Conservation (phyloP, 2,113 vertebrate species). For the Solea solea region DNA sequence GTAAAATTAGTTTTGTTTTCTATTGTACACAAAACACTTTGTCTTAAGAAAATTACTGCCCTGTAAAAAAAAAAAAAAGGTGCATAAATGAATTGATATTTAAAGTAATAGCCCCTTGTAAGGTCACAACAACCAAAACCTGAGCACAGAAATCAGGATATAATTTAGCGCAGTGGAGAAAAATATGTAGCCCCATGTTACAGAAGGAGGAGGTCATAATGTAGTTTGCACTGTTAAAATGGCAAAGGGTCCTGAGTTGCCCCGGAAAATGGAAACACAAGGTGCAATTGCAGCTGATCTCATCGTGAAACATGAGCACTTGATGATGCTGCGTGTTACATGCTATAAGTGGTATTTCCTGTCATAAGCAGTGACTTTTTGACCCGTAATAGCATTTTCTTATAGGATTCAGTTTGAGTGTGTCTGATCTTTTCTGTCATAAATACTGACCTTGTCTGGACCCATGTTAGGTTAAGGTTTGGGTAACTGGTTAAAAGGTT, state of each 20-base stretch:
- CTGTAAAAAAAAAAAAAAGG: not conserved
- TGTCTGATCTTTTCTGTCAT: too few species aligned
- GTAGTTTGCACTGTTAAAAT: not conserved
- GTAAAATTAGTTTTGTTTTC: too few species aligned
- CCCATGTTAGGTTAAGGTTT: too few species aligned
- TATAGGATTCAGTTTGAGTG: not conserved
- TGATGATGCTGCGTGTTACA: not conserved
- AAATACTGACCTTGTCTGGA: too few species aligned
- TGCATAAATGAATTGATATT: slow-evolving; percentile 1
- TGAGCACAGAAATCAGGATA: not conserved
- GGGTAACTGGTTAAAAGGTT: too few species aligned
- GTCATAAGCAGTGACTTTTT: not conserved
- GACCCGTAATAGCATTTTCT: not conserved
- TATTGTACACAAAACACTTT: too few species aligned
- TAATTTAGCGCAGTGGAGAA: slow-evolving; percentile 6
- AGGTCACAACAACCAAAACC: not conserved
- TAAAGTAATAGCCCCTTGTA: slow-evolving; percentile 3
- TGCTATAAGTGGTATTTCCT: not conserved
- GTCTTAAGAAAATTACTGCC: too few species aligned
- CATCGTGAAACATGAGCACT: not conserved
- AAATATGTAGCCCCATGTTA: slow-evolving; percentile 1
- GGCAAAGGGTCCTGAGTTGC: not conserved
- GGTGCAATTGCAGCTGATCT: slow-evolving; percentile 5
- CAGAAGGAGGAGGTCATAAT: not conserved
- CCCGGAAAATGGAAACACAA: not conserved